Base-by-base conservation (phyloP, 2,888 invertebrate genomes). In the Pilophorus perplexus region DNA sequence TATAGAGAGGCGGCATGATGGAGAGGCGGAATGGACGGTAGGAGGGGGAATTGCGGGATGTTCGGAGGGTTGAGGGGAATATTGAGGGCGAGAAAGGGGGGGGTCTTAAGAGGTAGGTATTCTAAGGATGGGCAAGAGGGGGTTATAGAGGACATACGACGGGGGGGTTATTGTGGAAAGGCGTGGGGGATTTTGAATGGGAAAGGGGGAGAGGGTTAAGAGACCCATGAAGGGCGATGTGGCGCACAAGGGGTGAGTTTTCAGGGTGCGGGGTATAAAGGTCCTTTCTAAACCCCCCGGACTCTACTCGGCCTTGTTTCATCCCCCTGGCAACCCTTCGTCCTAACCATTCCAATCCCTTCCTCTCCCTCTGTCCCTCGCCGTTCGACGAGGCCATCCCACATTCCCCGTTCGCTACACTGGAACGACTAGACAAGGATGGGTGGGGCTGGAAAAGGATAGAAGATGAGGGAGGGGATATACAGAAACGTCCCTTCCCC, bases 401-500 rank as follows among this genome's bases (percentile, higher is more conserved):
- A 52, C 52, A 27, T 28, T 20, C 37, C 10, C 4, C 52, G n/a
- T n/a, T n/a, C n/a, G n/a, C n/a, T n/a, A n/a, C n/a, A n/a, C 25
- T 20, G 25, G 18, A 18, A 3, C 2, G 37, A 54, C 22, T n/a
- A 3, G 40, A 59, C 42, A 16, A 42, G 59, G 27, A 42, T 42
- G 44, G 44, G 59, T 40, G 59, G 59, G 59, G 55, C 40, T 44
- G 59, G 22, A 27, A 25, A 50, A 25, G 50, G 23, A 22, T 2
- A 2, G 44, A 44, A n/a, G n/a, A n/a, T n/a, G 20, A 8, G 52
- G 52, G 18, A 14, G 52, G 33, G 55, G 55, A 16, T 52, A 28
- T 10, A 25, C 52, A 52, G 20, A 2, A 22, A 2, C 10, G 12
- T 23, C 25, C 22, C 23, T 3, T 25, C 27, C 23, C 25, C 10